phyloP scores from a whole-genome alignment of 2,888 invertebrate species.

The Eilema caniola region DNA sequence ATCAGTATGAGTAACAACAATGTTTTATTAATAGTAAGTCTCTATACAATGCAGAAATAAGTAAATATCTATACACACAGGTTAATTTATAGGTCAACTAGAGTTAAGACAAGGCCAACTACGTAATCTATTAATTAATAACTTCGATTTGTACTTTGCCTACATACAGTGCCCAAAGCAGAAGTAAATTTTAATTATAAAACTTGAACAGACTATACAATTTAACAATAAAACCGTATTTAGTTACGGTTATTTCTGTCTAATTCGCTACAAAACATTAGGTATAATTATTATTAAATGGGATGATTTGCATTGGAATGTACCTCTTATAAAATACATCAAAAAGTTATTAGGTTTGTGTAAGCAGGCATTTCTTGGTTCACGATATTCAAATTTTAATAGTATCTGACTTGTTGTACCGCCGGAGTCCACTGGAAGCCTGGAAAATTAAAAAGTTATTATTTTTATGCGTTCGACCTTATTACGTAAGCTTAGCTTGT shows the following conservation, averaged over 20 bases:
- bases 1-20: neutral
- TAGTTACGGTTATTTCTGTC: slow-evolving; percentile 18
- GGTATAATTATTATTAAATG: slow-evolving; percentile 19
- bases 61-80: slow-evolving; percentile 8
- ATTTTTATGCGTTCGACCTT: slow-evolving; percentile 15
- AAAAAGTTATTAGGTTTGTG: slow-evolving; percentile 33
- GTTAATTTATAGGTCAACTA: slow-evolving; percentile 2
- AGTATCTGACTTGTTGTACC: slow-evolving; percentile 58
- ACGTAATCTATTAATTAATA: slow-evolving; percentile 25
- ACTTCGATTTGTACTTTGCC: slow-evolving; percentile 36
- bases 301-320: slow-evolving; percentile 31
- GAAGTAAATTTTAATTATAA: slow-evolving; percentile 9
- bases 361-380: slow-evolving; percentile 43
- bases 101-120: slow-evolving; percentile 1
- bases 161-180: slow-evolving; percentile 19
- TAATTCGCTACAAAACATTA: slow-evolving; percentile 34
- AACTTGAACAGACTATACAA: slow-evolving; percentile 22
- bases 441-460: slow-evolving; percentile 53
- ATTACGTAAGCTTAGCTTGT: slow-evolving; percentile 6
- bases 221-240: slow-evolving; percentile 27
- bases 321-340: slow-evolving; percentile 33
- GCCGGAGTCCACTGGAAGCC: slow-evolving; percentile 67
- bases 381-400: slow-evolving; percentile 45
- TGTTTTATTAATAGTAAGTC: neutral
- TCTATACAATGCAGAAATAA: slow-evolving; percentile 4